A percentile compares a stretch with the other conserved stretches of the same genome.
Evolutionary conservation across 1,140 invertebrate species (phyloP).

Genomic region (Nasonia giraulti): DNA sequence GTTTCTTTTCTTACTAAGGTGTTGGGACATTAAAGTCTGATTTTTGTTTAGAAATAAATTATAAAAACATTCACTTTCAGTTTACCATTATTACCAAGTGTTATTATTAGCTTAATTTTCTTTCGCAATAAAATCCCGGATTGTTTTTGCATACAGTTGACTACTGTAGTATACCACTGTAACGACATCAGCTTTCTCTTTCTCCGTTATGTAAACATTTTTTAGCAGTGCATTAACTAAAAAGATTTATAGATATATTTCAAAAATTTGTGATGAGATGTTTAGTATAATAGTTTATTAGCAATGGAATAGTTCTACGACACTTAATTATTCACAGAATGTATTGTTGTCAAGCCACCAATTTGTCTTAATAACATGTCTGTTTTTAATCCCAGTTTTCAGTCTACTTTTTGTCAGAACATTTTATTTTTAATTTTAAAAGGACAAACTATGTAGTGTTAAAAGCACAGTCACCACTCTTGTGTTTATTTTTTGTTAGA

Average conservation of each 20-base stretch:
- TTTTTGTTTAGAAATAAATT: background rate
- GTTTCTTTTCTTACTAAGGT: background rate
- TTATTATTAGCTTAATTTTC: background rate
- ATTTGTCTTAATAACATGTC: background rate
- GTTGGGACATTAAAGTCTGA: background rate
- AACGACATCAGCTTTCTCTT: slow-evolving; percentile 13
- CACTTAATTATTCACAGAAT: no score
- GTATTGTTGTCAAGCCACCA: background rate
- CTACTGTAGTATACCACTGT: no score
- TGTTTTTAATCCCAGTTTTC: slow-evolving; percentile 15
- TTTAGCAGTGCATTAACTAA: slow-evolving; percentile 14
- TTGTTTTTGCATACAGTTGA: slow-evolving; percentile 32
- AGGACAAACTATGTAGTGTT: slow-evolving; percentile 42
- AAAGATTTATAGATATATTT: background rate
- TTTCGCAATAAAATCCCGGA: slow-evolving; percentile 19
- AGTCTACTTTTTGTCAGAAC: slow-evolving; percentile 27
- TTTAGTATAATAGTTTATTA: no score
- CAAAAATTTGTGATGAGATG: background rate
- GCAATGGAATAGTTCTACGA: no score
- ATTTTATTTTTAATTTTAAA: slow-evolving; percentile 31
- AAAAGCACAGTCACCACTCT: slow-evolving; percentile 52
- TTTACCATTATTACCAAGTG: background rate
- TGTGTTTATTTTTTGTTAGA: slow-evolving; percentile 66
- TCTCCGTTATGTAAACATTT: background rate
- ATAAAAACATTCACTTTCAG: background rate